Evolutionary conservation across 2,888 invertebrate species (phyloP).

Genomic region (Nebria salina): DNA sequence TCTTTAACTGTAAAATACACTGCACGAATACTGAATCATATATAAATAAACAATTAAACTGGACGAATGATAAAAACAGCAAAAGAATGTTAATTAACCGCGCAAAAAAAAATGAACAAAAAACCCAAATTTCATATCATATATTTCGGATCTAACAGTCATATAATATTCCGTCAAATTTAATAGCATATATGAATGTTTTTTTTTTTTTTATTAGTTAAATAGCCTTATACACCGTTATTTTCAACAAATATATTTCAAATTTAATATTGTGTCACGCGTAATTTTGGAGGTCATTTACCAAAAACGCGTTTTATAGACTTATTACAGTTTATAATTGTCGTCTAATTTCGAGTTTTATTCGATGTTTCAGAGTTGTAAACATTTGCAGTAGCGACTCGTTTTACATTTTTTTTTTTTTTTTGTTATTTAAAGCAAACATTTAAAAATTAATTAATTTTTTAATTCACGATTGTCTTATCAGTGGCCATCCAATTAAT

Average conservation of each 20-base stretch:
- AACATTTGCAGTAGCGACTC: too few species aligned
- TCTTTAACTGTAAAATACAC: constrained; percentile 35
- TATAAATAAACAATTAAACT: constrained; percentile 36
- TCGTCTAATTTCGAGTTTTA: neutral
- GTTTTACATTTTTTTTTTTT: too few species aligned
- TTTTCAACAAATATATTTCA: neutral
- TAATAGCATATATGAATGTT: neutral
- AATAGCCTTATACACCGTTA: neutral
- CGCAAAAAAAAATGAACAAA: neutral
- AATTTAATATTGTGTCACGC: neutral
- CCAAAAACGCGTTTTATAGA: neutral
- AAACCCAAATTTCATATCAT: neutral
- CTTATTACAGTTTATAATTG: neutral
- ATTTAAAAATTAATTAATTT: neutral
- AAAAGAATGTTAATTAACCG: constrained; percentile 29
- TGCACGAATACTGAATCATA: constrained; percentile 19
- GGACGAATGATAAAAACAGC: constrained; percentile 22
- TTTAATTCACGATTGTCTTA: neutral
- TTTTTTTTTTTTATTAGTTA: neutral
- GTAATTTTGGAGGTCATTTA: too few species aligned
- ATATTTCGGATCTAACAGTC: neutral
- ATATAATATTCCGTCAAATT: neutral
- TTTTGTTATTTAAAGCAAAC: too few species aligned
- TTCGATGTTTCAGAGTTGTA: neutral
- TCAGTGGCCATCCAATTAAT: neutral